A percentile compares a stretch with the other conserved stretches of the same genome.
Conservation (phyloP, 1,140 invertebrate genomes). For the Papilio glaucus region DNA sequence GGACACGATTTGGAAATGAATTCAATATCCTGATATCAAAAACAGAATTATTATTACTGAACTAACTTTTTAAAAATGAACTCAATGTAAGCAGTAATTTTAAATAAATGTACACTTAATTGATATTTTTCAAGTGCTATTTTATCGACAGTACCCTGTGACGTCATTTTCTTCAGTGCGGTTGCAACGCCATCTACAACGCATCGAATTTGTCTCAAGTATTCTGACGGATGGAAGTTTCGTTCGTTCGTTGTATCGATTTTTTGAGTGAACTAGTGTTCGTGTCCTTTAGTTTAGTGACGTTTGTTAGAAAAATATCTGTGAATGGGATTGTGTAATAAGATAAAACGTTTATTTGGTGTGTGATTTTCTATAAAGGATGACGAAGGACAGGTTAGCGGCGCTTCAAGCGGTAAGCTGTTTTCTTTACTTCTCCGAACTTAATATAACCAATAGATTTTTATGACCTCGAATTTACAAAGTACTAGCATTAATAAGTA, state of each 20-base stretch:
- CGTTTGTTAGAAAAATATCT: constrained; percentile 87
- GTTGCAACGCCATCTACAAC: constrained; percentile 82
- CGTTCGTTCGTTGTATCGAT: constrained; percentile 88
- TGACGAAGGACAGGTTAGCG: constrained; percentile 99
- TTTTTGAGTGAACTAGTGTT: constrained; percentile 89
- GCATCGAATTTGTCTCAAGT: constrained; percentile 59
- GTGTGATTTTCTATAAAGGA: constrained; percentile 87
- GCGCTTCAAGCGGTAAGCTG: constrained; percentile 95
- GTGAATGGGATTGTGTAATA: constrained; percentile 91
- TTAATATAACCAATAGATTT: constrained; percentile 71
- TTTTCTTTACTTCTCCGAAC: constrained; percentile 60
- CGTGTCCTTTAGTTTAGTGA: constrained; percentile 90
- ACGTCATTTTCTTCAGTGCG: constrained; percentile 77
- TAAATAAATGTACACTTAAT: constrained; percentile 15
- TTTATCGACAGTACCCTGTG: constrained; percentile 68
- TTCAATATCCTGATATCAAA: not conserved
- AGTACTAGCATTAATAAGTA: constrained; percentile 61
- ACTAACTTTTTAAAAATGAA: not conserved
- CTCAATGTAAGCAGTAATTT: not conserved
- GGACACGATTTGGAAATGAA: not conserved
- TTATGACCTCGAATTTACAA: constrained; percentile 73
- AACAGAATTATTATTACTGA: not conserved
- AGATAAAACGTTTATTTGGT: constrained; percentile 85
- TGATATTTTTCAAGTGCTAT: constrained; percentile 40
- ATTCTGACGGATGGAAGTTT: constrained; percentile 84